phyloP scores from a whole-genome alignment of 2,797 vertebrate species.

The Trematomus bernacchii region DNA sequence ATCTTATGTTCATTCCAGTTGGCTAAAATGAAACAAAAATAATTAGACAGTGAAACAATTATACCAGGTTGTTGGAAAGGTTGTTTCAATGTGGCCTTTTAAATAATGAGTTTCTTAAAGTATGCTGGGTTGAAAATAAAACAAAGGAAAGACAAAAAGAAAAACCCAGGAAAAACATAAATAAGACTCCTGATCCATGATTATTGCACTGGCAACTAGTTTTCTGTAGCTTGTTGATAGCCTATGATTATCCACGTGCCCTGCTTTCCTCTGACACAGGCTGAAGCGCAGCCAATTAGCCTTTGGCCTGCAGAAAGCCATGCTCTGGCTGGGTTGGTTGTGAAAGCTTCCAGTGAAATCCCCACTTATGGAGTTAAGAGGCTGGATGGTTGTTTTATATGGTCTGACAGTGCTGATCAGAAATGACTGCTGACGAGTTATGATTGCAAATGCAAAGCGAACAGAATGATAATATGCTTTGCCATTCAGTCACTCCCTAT shows the following conservation, averaged over 20 bases:
- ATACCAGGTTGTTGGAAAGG: neutral
- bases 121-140: neutral
- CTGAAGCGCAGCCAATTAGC: slow-evolving; percentile 80
- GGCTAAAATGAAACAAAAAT: too few relatives aligned
- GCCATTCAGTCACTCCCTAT: slow-evolving; percentile 48
- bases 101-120: neutral
- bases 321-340: slow-evolving; percentile 60
- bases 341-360: slow-evolving; percentile 65
- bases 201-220: slow-evolving; percentile 13
- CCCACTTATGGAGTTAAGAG: slow-evolving; percentile 72
- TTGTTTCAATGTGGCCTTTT: neutral
- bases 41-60: too few relatives aligned
- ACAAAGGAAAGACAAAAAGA: neutral
- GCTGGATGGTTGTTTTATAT: slow-evolving; percentile 58
- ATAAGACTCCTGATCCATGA: slow-evolving; percentile 14
- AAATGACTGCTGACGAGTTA: slow-evolving; percentile 40
- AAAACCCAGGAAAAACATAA: neutral
- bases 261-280: slow-evolving; percentile 61
- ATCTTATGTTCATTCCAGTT: too few relatives aligned
- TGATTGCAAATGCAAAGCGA: slow-evolving; percentile 47
- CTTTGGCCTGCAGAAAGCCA: slow-evolving; percentile 72
- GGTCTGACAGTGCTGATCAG: slow-evolving; percentile 57
- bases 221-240: slow-evolving; percentile 48
- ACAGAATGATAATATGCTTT: slow-evolving; percentile 51
- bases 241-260: slow-evolving; percentile 54